Evolutionary conservation across 2,888 invertebrate species (phyloP).

Genomic region (Margaritifera margaritifera): DNA sequence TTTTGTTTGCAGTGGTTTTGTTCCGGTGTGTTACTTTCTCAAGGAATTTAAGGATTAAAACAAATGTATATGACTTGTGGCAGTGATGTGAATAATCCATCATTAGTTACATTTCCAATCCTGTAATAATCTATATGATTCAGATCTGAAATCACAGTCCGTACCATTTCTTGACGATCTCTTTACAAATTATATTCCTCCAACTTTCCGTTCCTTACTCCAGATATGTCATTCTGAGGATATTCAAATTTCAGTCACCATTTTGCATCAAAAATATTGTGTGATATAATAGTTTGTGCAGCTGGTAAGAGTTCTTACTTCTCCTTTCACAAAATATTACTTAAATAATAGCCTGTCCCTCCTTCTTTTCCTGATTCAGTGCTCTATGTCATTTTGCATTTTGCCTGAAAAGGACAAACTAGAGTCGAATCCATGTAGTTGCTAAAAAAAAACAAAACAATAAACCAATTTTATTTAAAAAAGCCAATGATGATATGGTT

Average conservation of each 20-base stretch:
- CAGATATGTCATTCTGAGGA: conserved; percentile 5
- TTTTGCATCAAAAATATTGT: conserved; percentile 10
- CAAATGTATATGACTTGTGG: conserved; percentile 18
- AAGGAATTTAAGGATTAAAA: conserved; percentile 8
- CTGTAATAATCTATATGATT: conserved; percentile 23
- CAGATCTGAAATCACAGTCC: conserved; percentile 14
- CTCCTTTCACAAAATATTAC: conserved; percentile 25
- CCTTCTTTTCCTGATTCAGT: conserved; percentile 15
- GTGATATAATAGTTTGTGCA: conserved; percentile 13
- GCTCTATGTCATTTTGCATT: conserved; percentile 18
- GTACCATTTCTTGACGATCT: conserved; percentile 8
- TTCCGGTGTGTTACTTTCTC: conserved; percentile 7
- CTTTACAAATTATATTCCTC: conserved; percentile 8
- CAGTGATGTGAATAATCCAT: conserved; percentile 20
- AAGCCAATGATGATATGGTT: no score
- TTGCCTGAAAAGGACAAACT: no score
- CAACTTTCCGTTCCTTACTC: conserved; percentile 7
- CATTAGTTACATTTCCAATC: conserved; percentile 12
- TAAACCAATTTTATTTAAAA: no score
- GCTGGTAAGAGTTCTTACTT: no score
- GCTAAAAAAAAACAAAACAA: no score
- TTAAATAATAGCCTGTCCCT: conserved; percentile 24
- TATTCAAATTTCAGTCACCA: conserved; percentile 2
- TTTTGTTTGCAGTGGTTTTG: no score
- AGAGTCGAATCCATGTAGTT: no score